These are phyloP conservation scores for Gymnorhina tibicen DNA, from an alignment of 2,113 vertebrate species.

Conservation along the genomic window DNA sequence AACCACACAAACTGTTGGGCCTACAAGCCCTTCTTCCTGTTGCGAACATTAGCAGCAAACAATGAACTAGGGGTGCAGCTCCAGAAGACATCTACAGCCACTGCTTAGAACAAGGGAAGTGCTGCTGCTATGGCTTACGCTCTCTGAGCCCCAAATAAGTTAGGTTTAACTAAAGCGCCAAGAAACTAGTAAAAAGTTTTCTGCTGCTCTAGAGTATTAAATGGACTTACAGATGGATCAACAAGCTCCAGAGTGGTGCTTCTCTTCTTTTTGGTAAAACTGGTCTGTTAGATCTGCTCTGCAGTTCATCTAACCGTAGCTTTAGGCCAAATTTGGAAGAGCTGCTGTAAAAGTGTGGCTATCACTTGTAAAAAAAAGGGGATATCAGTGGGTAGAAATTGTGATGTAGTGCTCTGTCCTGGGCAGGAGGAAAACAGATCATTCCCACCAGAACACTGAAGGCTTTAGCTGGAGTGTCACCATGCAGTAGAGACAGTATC, in stretches of 20 bases:
- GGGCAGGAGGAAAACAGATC: background rate
- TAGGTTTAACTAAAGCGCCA: background rate
- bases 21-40: background rate
- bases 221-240: background rate
- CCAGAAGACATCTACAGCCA: background rate
- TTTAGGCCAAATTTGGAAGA: background rate
- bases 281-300: background rate
- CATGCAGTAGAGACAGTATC: background rate
- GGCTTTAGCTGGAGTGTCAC: background rate
- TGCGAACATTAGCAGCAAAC: background rate
- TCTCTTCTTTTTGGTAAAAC: background rate
- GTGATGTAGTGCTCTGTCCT: background rate
- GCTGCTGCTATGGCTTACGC: background rate
- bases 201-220: background rate
- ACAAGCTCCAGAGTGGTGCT: background rate
- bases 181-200: background rate
- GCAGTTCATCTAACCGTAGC: background rate
- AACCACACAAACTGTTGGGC: background rate
- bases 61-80: background rate
- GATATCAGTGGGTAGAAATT: background rate
- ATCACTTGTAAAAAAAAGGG: background rate
- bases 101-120: background rate
- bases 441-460: background rate
- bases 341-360: background rate
- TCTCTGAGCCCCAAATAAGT: background rate